Base-by-base conservation (phyloP, 2,888 invertebrate genomes). In the Tipula lateralis region DNA sequence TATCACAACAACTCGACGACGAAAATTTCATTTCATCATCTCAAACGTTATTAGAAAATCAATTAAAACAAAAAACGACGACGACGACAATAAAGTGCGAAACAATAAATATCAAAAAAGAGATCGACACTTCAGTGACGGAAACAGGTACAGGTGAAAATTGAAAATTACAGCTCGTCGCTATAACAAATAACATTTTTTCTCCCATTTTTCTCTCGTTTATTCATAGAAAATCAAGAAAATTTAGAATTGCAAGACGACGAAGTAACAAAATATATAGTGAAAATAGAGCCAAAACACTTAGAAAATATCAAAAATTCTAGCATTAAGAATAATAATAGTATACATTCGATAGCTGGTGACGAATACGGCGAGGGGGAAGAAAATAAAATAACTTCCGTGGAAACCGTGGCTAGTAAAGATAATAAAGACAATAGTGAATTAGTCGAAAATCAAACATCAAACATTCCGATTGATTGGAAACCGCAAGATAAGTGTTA, bases 401-500 rank as follows among this genome's bases (percentile, higher is more conserved):
- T n/a, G 9, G 30, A 82, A 30, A n/a, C n/a, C 12, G 29, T 16
- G 30, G 30, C 90, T n/a, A n/a, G n/a, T n/a, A 88, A 89, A 88
- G 29, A 81, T 90, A 88, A 89, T 89, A 87, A 89, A 87, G 86
- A 87, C 87, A 87, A 87, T 87, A 87, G 83, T 85, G 87, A 88
- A 87, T 88, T 87, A 87, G 88, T 87, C 87, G 88, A 86, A 84
- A 86, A 84, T 86, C 86, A 16, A 30, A 82, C 29, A 82, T 9
- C 82, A 82, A 82, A 82, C 16, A 82, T 82, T 86, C 93, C 93
- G 84, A 89, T 92, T 89, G 96, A 96, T 90, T 96, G 96, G 96
- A 94, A 94, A 90, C 96, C 96, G 87, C 92, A 94, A 90, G 94
- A 94, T 90, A 95, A 95, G 92, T 96, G 96, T 91, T 94, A 95